phyloP scores from a whole-genome alignment of 2,113 vertebrate genomes.

The Antigone vipio region DNA sequence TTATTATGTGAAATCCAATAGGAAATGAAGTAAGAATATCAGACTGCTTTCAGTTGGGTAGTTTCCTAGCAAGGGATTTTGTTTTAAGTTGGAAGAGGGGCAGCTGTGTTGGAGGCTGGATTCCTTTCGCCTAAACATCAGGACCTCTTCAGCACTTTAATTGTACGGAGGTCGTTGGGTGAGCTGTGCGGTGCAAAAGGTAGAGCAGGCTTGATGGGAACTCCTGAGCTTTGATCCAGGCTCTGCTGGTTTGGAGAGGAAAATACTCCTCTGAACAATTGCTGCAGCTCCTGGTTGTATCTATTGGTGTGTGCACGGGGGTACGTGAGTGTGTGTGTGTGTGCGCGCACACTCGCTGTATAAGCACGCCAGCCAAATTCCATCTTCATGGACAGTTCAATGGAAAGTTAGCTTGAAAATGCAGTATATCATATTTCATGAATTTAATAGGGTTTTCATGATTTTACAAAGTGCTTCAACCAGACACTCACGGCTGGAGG shows the following conservation, averaged over 20 bases:
- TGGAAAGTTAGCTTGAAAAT: constrained; percentile 76
- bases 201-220: background rate
- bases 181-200: background rate
- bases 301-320: background rate
- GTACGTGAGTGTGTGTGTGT: background rate
- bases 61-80: constrained; percentile 37
- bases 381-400: constrained; percentile 79
- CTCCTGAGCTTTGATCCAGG: background rate
- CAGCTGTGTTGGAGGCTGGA: background rate
- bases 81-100: background rate
- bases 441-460: constrained; percentile 88
- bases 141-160: background rate
- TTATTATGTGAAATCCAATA: constrained; percentile 75
- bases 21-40: constrained; percentile 76
- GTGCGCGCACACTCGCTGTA: background rate
- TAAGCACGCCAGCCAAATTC: constrained; percentile 68
- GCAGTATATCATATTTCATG: constrained; percentile 84
- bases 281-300: background rate
- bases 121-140: background rate
- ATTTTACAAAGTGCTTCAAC: constrained; percentile 87
- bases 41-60: constrained; percentile 52
- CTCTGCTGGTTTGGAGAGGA: background rate
- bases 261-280: background rate
- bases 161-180: background rate
- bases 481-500: constrained; percentile 86